These are phyloP conservation scores for Xenopus laevis DNA, from an alignment of 2,113 vertebrate species.

Conservation along the genomic window DNA sequence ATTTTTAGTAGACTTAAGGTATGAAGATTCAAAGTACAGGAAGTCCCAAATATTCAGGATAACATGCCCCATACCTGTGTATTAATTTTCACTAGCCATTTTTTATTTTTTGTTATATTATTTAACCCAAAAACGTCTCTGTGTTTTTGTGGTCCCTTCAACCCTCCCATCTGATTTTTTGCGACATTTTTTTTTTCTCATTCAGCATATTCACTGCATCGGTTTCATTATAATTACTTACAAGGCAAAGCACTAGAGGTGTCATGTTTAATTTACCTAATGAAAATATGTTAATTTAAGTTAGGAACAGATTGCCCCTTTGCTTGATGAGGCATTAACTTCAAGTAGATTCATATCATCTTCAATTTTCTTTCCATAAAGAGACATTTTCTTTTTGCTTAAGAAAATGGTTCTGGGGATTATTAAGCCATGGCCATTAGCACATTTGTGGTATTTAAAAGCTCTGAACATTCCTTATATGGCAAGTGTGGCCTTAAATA, in stretches of 20 bases:
- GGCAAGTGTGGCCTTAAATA: not conserved
- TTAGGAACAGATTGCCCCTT: conserved; percentile 47
- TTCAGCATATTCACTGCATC: conserved; percentile 31
- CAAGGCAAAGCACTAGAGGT: conserved; percentile 40
- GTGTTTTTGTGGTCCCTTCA: not conserved
- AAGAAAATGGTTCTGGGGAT: conserved; percentile 15
- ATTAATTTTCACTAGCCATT: too few relatives aligned
- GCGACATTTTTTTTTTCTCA: not conserved
- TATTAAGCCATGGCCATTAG: conserved; percentile 20
- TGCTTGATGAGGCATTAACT: conserved; percentile 51
- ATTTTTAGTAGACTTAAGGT: too few relatives aligned
- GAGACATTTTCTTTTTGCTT: conserved; percentile 30
- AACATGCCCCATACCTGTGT: too few relatives aligned
- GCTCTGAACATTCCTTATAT: not conserved
- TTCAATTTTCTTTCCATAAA: conserved; percentile 55
- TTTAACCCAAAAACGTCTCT: too few relatives aligned
- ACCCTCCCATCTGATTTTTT: not conserved
- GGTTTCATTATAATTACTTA: conserved; percentile 42
- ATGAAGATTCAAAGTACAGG: too few relatives aligned
- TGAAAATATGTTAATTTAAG: conserved; percentile 57
- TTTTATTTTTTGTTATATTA: too few relatives aligned
- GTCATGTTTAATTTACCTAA: conserved; percentile 62
- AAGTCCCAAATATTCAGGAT: too few relatives aligned
- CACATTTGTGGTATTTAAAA: conserved; percentile 1
- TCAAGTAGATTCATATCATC: conserved; percentile 49